Conservation (phyloP, 2,888 invertebrate species). For the Phalera bucephala region DNA sequence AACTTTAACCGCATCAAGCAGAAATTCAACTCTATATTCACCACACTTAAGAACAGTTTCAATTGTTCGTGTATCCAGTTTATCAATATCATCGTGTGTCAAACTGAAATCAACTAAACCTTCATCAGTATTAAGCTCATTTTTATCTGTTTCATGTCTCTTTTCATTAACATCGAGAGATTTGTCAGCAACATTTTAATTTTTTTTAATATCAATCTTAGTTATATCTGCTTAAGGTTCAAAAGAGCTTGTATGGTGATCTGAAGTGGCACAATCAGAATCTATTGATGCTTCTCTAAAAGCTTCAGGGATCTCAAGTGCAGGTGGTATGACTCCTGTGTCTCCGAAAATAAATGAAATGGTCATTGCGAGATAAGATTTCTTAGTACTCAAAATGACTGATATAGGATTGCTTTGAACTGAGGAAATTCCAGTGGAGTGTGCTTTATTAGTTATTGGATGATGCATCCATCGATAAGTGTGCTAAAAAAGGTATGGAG, state of each 20-base stretch:
- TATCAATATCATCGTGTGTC: slow-evolving; percentile 21
- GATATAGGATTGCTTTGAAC: slow-evolving; percentile 37
- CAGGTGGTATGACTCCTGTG: slow-evolving; percentile 77
- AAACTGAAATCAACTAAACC: slow-evolving; percentile 34
- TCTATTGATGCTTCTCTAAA: slow-evolving; percentile 71
- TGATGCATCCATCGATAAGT: neutral
- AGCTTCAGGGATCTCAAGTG: slow-evolving; percentile 74
- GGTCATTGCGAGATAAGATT: slow-evolving; percentile 72
- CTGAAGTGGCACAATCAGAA: slow-evolving; percentile 67
- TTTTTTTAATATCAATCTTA: slow-evolving; percentile 22
- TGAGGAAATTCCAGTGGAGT: slow-evolving; percentile 35
- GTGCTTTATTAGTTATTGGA: slow-evolving; percentile 11
- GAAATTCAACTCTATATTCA: slow-evolving; percentile 31
- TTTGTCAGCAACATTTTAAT: slow-evolving; percentile 55
- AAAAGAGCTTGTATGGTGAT: slow-evolving; percentile 27
- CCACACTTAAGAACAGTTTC: slow-evolving; percentile 17
- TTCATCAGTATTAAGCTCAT: slow-evolving; percentile 28
- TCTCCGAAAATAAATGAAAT: slow-evolving; percentile 80
- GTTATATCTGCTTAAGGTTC: slow-evolving; percentile 18
- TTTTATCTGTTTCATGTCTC: slow-evolving; percentile 23
- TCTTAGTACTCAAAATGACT: slow-evolving; percentile 43
- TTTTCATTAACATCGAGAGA: slow-evolving; percentile 51
- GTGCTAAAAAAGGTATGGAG: no score
- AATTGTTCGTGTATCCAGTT: slow-evolving; percentile 16
- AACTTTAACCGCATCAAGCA: slow-evolving; percentile 27